Evolutionary conservation across 1,140 invertebrate genomes (phyloP), one percentile per base, ranked within the genome.

Genomic region (Planococcus citri): DNA sequence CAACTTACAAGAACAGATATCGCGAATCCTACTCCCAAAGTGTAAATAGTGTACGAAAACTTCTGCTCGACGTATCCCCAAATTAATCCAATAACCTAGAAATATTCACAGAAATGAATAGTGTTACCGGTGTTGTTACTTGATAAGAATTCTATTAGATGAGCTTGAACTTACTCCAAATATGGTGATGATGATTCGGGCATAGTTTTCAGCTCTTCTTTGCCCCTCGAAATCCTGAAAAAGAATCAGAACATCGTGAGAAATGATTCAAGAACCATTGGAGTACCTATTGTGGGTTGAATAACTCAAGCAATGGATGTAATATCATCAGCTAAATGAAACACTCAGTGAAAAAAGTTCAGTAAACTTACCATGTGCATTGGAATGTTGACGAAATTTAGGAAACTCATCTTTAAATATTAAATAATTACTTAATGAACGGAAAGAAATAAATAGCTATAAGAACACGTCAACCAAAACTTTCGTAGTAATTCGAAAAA

Each of bases 31-130:
- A 89, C 91, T 24, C 88, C 89, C n/a, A 97, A 80, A 75, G 95
- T 92, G 71, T 93, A 94, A 21, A 96, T 88, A 6, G 94, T 95
- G 78, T 95, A 91, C 0, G 93, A 96, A 77, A 96, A 97, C 78
- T 95, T 91, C 79, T 97, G 93, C 75, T 94, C 92, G 22, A 91
- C 84, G 71, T 94, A 95, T n/a, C 94, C 94, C 87, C 91, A 94
- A 61, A 91, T 80, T 27, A 96, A 84, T 22, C 94, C 94, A 70
- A 95, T 88, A 70, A 87, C 84, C 86, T 87, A 74, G 64, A 77
- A 69, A 60, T 70, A 41, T 71, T n/a, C 8, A 29, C 69, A 9
- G 17, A 14, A 25, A 29, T 57, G 4, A 12, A 6, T 33, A 33
- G 29, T 33, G 29, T 3, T 33, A 33, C 29, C 29, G 29, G 29